Conservation (phyloP, 2,113 vertebrate genomes). For the Saiga tatarica region DNA sequence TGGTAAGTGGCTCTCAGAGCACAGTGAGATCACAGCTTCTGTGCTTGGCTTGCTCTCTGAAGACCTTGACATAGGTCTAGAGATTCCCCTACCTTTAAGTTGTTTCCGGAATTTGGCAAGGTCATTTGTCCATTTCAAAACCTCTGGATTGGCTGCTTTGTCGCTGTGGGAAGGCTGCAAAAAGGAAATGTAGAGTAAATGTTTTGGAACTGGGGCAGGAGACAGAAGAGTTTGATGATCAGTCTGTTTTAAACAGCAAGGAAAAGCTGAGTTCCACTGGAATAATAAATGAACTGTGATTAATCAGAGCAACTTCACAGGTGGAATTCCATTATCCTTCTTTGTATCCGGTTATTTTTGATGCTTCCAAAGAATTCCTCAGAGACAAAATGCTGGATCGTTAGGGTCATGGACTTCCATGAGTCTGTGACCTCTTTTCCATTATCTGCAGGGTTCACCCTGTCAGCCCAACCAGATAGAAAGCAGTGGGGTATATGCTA, state of each 20-base stretch:
- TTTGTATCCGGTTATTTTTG: not conserved
- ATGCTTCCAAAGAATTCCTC: not conserved
- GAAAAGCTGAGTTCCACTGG: not conserved
- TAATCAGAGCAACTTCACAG: not conserved
- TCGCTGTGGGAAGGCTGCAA: slow-evolving; percentile 95
- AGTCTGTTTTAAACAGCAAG: not conserved
- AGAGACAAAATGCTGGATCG: not conserved
- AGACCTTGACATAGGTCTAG: fast-evolving
- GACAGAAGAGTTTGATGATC: not conserved
- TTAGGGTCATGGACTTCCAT: not conserved
- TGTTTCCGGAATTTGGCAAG: slow-evolving; percentile 95
- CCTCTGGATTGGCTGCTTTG: slow-evolving; percentile 95
- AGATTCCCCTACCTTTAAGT: slow-evolving; percentile 89
- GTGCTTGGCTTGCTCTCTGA: not conserved
- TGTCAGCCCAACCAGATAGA: not conserved
- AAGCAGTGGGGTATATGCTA: not conserved
- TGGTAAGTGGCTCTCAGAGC: not conserved
- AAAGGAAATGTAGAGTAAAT: slow-evolving; percentile 40
- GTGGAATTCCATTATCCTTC: not conserved
- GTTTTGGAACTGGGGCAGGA: not conserved
- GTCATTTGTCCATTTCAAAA: slow-evolving; percentile 96
- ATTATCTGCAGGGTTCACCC: not conserved
- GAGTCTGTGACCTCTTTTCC: not conserved
- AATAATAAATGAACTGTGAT: not conserved
- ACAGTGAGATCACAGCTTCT: not conserved